phyloP scores from a whole-genome alignment of 2,113 vertebrate species.

The Tamias sibiricus region DNA sequence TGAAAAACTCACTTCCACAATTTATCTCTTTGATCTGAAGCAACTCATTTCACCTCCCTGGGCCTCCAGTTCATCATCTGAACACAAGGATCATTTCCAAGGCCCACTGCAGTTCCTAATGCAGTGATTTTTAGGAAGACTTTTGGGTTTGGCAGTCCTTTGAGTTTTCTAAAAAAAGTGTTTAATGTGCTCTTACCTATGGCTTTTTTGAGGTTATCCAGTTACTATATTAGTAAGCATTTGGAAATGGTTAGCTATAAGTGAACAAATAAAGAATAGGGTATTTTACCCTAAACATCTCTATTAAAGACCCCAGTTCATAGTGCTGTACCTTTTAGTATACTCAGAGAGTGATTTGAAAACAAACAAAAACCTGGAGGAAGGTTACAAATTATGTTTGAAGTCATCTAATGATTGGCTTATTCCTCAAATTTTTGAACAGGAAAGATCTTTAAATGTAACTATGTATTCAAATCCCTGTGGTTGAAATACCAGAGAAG shows the following conservation, averaged over 20 bases:
- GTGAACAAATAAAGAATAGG: slow-evolving; percentile 3
- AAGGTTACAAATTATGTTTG: slow-evolving; percentile 17
- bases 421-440: slow-evolving; percentile 46
- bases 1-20: not conserved
- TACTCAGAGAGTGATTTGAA: slow-evolving; percentile 18
- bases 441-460: slow-evolving; percentile 35
- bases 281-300: not conserved
- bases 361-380: not conserved
- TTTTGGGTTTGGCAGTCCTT: not conserved
- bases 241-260: not conserved
- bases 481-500: slow-evolving; percentile 24
- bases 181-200: not conserved
- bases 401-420: slow-evolving; percentile 42
- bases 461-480: not conserved
- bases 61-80: not conserved
- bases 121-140: not conserved
- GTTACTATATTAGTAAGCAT: not conserved
- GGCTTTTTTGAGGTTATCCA: not conserved
- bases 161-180: not conserved
- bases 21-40: not conserved
- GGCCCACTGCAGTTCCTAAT: not conserved
- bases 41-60: not conserved
- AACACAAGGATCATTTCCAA: not conserved
- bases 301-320: not conserved
- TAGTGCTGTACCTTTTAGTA: not conserved